Evolutionary conservation across 2,888 invertebrate genomes (phyloP).

Genomic region (Limnephilus marmoratus): DNA sequence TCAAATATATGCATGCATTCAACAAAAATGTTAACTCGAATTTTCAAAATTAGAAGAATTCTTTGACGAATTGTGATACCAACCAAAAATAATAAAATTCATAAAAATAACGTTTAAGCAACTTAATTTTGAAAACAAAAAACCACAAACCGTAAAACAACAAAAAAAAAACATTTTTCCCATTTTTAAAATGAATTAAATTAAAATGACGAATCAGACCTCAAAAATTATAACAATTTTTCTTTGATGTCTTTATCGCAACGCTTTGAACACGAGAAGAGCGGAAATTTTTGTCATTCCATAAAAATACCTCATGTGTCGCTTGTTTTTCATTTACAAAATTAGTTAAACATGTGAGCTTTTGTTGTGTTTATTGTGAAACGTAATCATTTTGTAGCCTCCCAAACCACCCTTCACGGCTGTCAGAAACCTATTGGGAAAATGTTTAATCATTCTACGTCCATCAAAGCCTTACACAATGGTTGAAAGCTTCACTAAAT

Average conservation of each 20-base stretch:
- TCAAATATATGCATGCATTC: neutral
- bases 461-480: neutral
- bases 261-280: neutral
- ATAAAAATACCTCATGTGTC: neutral
- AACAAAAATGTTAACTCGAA: neutral
- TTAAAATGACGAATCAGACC: neutral
- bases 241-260: neutral
- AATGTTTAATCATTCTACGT: neutral
- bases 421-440: neutral
- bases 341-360: neutral
- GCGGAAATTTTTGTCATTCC: neutral
- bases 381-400: neutral
- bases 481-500: neutral
- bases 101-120: neutral
- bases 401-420: neutral
- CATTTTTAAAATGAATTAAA: neutral
- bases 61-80: neutral
- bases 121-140: neutral
- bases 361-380: neutral
- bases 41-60: neutral
- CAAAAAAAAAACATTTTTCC: neutral
- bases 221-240: neutral
- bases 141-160: neutral
- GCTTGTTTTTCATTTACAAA: neutral
- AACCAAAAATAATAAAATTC: neutral